A percentile compares a stretch with the other conserved stretches of the same genome.
phyloP scores from a whole-genome alignment of 2,888 invertebrate species.

The Frankliniella fusca region DNA sequence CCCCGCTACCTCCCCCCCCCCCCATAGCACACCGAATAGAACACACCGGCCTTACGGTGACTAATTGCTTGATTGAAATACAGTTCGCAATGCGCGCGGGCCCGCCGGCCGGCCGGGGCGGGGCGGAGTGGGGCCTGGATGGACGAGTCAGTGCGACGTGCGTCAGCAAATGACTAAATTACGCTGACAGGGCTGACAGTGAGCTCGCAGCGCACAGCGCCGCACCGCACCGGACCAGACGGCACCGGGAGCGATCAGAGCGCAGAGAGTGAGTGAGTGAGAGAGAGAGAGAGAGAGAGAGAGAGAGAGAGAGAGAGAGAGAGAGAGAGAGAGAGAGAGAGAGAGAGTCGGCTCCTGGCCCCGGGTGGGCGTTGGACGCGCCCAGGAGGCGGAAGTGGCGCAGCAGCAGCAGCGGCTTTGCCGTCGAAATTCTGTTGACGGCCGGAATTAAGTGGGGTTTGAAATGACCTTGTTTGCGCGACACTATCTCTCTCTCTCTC shows the following conservation, averaged over 20 bases:
- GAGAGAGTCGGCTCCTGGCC: not conserved
- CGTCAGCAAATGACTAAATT: conserved; percentile 6
- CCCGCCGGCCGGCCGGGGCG: not conserved
- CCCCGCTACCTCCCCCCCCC: not conserved
- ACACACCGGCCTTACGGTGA: not conserved
- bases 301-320: too few species aligned
- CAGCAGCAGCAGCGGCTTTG: too few species aligned
- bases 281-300: too few species aligned
- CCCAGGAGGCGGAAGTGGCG: too few species aligned
- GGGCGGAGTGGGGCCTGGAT: too few species aligned
- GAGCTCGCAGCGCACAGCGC: not conserved
- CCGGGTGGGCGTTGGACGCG: not conserved
- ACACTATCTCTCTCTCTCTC: too few species aligned
- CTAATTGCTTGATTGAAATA: conserved; percentile 21
- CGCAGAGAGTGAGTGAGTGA: not conserved
- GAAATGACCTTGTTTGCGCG: too few species aligned
- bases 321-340: too few species aligned
- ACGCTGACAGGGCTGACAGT: not conserved
- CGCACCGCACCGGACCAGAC: not conserved
- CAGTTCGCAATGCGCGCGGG: not conserved
- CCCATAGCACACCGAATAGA: not conserved
- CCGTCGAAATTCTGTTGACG: too few species aligned
- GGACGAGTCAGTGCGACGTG: too few species aligned
- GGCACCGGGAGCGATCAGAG: not conserved
- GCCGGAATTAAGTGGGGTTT: too few species aligned